A percentile compares a stretch with the other conserved stretches of the same genome.
Evolutionary conservation across 2,888 invertebrate species (phyloP).

Genomic region (Melanostoma scalare): DNA sequence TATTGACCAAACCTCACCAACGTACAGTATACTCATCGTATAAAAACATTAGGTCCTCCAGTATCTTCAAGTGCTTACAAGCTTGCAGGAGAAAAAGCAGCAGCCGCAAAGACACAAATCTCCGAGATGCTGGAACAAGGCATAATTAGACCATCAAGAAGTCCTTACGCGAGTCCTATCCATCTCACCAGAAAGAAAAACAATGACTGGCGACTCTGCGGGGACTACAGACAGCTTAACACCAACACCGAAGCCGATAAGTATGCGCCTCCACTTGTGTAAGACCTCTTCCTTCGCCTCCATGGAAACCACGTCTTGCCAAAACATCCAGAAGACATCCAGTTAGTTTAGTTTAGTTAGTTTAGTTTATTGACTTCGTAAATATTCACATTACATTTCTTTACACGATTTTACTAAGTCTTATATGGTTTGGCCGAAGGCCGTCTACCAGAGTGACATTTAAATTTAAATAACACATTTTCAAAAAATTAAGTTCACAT

Average conservation of each 20-base stretch:
- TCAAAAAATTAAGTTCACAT: no score
- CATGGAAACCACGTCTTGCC: no score
- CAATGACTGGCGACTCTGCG: not conserved
- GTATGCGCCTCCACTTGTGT: not conserved
- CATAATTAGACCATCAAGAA: not conserved
- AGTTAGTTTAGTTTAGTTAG: no score
- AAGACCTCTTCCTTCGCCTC: no score
- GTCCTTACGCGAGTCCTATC: not conserved
- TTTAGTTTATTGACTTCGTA: no score
- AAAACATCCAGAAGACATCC: no score
- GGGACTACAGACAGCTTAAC: not conserved
- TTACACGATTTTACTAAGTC: no score
- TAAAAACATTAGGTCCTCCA: not conserved
- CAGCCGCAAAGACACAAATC: not conserved
- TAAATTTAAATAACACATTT: no score
- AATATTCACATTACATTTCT: no score
- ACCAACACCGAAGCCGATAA: not conserved
- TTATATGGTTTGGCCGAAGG: no score
- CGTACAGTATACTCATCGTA: not conserved
- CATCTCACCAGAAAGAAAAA: not conserved
- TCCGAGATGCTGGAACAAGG: conserved; percentile 1
- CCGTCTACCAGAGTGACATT: no score
- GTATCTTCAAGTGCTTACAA: not conserved
- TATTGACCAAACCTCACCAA: not conserved
- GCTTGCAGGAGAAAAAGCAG: conserved; percentile 1